Base-by-base conservation (phyloP, 2,113 vertebrate species). In the Pyrgilauda ruficollis region DNA sequence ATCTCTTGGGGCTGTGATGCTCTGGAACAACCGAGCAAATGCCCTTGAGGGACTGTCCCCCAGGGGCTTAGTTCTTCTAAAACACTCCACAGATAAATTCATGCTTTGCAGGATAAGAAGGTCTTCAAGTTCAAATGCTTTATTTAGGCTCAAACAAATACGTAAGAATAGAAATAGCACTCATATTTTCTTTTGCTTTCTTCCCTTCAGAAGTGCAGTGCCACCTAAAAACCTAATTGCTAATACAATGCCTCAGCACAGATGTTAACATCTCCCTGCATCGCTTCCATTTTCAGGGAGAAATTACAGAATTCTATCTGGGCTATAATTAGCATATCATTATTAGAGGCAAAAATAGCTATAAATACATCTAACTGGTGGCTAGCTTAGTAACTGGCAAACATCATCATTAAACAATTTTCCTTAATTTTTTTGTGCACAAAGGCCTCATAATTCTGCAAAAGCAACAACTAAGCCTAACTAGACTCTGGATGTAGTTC, bases 281-380 rank as follows among this genome's bases (percentile, higher is more conserved):
- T 78, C 0, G 4, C 61, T 82, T 96, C 93, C 66, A 84, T 88
- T 97, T 96, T 88, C 69, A 79, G 78, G 28, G 47, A 95, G 86
- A 96, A 97, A 58, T 90, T 87, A 90, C 83, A 88, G 80, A 89
- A 87, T 89, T 94, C 87, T 95, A 87, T 96, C 91, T 90, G 93
- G 92, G 89, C 87, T 97, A 87, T 89, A 97, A 98, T 97, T 97
- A 96, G 96, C 84, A 94, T 96, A 91, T 96, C 96, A 97, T 97
- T 97, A 97, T 87, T 95, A 95, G 95, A 84, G 80, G 70, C 90
- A 95, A 84, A 70, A 94, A 89, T 77, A 76, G 50, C 89, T 93
- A 96, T 89, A 97, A 94, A 97, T 97, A 94, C 55, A 90, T 95
- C 66, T 91, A 94, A 97, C 81, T 53, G 63, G 91, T 31, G 70